Percentiles rank a stretch among this genome's conserved stretches.
Evolutionary conservation across 2,113 vertebrate genomes (phyloP).

Genomic region (Pitta sordida): DNA sequence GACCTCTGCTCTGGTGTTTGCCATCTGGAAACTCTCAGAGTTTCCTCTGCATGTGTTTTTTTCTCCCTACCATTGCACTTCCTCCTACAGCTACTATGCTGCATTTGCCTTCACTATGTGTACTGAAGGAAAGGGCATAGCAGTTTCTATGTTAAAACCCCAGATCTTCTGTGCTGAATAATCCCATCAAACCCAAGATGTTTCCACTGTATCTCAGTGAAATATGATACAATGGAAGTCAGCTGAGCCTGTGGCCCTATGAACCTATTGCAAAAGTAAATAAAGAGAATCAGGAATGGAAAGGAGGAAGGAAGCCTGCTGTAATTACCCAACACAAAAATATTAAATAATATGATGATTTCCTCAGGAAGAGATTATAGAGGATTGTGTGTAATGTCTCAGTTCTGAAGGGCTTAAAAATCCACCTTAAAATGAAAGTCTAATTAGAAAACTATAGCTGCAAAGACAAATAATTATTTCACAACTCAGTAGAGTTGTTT

Average conservation of each 20-base stretch:
- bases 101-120: not conserved
- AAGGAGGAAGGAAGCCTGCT: not conserved
- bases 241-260: not conserved
- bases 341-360: not conserved
- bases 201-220: not conserved
- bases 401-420: conserved; percentile 13
- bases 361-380: conserved; percentile 53
- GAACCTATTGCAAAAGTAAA: not conserved
- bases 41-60: not conserved
- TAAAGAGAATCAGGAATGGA: not conserved
- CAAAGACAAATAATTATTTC: not conserved
- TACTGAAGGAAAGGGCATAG: not conserved
- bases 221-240: not conserved
- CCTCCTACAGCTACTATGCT: not conserved
- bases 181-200: not conserved
- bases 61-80: not conserved
- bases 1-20: not conserved
- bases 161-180: not conserved
- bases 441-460: conserved; percentile 4
- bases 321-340: not conserved
- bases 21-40: not conserved
- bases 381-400: not conserved
- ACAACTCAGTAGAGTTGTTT: not conserved
- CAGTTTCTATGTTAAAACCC: not conserved
- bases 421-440: not conserved